These are phyloP conservation scores for Baryphthengus martii DNA, from an alignment of 2,113 vertebrate species.

Conservation along the genomic window DNA sequence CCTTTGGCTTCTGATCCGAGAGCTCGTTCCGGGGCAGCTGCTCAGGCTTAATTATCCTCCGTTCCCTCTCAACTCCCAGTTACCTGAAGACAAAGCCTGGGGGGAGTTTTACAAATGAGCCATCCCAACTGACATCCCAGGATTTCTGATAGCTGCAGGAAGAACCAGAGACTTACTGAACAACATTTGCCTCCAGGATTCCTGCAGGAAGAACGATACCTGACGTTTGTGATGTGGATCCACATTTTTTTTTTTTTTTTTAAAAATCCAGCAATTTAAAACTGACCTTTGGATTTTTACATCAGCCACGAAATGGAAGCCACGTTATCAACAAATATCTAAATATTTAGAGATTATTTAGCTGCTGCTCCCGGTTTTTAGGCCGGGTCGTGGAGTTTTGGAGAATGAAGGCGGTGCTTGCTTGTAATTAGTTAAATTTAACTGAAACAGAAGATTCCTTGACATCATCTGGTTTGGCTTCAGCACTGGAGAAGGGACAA, in stretches of 20 bases:
- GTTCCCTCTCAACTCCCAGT: neutral
- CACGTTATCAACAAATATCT: neutral
- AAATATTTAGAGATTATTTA: no score
- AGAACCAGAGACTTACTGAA: neutral
- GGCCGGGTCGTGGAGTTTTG: neutral
- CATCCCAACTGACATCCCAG: neutral
- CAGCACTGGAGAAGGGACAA: neutral
- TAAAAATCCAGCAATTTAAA: neutral
- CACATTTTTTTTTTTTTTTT: no score
- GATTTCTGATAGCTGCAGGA: neutral
- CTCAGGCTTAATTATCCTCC: neutral
- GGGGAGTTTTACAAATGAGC: neutral
- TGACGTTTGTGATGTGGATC: neutral
- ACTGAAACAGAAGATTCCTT: conserved; percentile 18
- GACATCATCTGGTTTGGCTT: neutral
- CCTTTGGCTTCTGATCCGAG: neutral
- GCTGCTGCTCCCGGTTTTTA: neutral
- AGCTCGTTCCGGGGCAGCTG: neutral
- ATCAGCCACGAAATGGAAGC: neutral
- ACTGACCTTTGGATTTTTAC: neutral
- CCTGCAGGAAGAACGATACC: neutral
- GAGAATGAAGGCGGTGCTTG: neutral
- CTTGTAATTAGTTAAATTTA: neutral
- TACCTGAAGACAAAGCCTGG: neutral
- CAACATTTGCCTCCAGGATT: neutral